phyloP scores from a whole-genome alignment of 2,797 vertebrate genomes.

The Podargus strigoides region DNA sequence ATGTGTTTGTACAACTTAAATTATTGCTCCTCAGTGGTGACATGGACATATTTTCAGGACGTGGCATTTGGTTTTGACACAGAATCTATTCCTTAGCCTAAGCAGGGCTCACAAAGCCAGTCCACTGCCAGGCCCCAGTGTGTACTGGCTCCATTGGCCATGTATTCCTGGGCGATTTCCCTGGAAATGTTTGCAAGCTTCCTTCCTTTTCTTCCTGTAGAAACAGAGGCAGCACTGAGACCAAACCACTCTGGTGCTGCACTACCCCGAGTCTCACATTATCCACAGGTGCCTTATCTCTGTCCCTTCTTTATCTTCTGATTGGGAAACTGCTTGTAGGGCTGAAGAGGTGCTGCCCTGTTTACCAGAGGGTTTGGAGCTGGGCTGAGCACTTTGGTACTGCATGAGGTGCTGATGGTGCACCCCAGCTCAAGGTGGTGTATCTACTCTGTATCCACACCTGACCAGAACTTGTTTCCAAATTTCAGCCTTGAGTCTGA shows the following conservation, averaged over 20 bases:
- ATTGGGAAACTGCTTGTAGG: background rate
- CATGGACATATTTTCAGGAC: background rate
- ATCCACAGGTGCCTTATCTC: background rate
- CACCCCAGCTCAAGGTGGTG: background rate
- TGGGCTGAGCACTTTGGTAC: background rate
- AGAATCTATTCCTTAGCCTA: background rate
- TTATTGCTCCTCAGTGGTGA: background rate
- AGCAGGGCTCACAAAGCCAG: background rate
- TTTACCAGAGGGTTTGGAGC: background rate
- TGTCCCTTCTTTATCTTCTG: background rate
- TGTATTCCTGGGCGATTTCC: background rate
- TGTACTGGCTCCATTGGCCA: background rate
- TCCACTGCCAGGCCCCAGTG: background rate
- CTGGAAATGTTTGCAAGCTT: background rate
- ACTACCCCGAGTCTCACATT: background rate
- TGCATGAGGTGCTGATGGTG: background rate
- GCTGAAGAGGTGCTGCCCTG: background rate
- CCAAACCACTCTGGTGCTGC: background rate
- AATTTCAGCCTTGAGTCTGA: background rate
- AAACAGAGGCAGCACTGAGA: background rate
- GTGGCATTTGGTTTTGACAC: background rate
- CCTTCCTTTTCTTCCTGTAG: background rate
- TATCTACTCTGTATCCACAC: background rate
- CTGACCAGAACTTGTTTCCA: background rate
- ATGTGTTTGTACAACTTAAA: background rate